Evolutionary conservation across 2,113 vertebrate species (phyloP).

Genomic region (Ciconia maguari): DNA sequence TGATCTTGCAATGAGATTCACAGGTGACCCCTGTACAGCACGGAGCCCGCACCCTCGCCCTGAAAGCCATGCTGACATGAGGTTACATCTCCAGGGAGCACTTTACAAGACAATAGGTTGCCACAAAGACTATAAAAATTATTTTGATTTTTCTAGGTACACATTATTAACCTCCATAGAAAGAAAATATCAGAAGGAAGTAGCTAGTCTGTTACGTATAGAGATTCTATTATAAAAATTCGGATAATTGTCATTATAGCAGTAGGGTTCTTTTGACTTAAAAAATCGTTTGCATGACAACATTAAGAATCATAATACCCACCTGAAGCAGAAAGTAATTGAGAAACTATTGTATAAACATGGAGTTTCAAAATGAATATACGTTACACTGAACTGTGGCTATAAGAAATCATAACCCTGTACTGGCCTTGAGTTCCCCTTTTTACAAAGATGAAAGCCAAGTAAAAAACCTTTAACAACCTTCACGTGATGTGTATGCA

Average conservation of each 20-base stretch:
- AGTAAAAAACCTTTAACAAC: neutral
- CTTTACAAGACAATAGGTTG: neutral
- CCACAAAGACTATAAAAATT: neutral
- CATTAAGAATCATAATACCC: neutral
- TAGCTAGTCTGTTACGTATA: neutral
- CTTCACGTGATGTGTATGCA: neutral
- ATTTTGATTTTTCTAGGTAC: neutral
- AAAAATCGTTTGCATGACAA: neutral
- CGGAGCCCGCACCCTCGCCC: fast-evolving
- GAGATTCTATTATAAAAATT: neutral
- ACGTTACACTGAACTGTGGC: neutral
- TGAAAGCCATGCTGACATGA: neutral
- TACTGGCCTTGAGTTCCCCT: neutral
- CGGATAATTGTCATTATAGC: neutral
- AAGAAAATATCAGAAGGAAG: neutral
- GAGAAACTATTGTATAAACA: neutral
- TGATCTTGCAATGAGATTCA: neutral
- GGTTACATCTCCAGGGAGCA: neutral
- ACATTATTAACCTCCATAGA: neutral
- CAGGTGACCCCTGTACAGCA: neutral
- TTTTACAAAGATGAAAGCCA: neutral
- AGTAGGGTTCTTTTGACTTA: neutral
- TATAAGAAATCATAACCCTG: neutral
- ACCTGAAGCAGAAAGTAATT: neutral
- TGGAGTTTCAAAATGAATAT: neutral